phyloP scores from a whole-genome alignment of 2,113 vertebrate genomes.

The Trogon melanurus region DNA sequence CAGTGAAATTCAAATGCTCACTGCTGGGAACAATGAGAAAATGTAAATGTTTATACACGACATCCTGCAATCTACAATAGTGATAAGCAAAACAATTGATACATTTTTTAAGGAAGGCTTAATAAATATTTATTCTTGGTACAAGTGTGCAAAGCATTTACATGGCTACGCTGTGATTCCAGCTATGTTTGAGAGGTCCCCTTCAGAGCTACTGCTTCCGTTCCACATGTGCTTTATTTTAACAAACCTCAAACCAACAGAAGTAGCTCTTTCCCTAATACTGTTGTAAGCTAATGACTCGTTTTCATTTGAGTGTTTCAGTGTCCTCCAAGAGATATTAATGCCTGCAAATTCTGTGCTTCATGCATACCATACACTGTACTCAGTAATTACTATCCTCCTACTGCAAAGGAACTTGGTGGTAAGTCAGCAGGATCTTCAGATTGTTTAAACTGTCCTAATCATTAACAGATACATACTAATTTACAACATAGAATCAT shows the following conservation, averaged over 20 bases:
- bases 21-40: constrained; percentile 7
- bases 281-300: neutral
- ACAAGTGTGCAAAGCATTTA: neutral
- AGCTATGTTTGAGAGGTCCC: neutral
- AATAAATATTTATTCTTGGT: constrained; percentile 28
- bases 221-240: neutral
- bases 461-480: neutral
- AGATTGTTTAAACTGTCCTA: neutral
- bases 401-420: neutral
- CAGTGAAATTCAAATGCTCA: neutral
- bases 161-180: neutral
- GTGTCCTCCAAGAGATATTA: neutral
- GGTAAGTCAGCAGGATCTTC: neutral
- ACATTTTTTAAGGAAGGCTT: neutral
- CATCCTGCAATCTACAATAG: neutral
- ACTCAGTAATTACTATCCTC: neutral
- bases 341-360: neutral
- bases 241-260: neutral
- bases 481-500: neutral
- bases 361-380: neutral
- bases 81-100: neutral
- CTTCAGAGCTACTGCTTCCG: neutral
- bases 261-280: neutral
- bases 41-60: neutral
- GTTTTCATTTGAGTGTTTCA: neutral